Base-by-base conservation (phyloP, 2,888 invertebrate genomes). In the Pachycephus smyrnensis region DNA sequence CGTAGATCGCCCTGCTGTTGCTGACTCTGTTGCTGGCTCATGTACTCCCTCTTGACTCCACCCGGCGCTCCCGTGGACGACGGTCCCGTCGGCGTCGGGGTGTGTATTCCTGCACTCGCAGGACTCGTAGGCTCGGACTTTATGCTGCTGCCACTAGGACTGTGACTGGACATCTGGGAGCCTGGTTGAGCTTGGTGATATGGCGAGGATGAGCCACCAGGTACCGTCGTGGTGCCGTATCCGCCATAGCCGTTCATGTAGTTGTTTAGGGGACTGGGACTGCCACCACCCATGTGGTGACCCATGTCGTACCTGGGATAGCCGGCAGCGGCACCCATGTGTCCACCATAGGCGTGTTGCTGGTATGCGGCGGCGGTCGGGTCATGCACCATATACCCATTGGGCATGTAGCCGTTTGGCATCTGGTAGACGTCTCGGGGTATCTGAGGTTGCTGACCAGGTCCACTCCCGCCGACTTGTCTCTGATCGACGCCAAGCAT, bases 341-440 rank as follows among this genome's bases (percentile, higher is more conserved):
- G 91, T 75, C 92, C 92, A 86, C 94, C 93, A 86, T 95, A 95
- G 87, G 95, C 95, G 79, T 95, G 95, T 80, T 95, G 95, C 89
- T 97, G 97, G 89, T 97, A 96, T 86, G 96, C 95, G 87, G 96
- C 95, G 11, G 95, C 94, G 85, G 96, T 95, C 68, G 95, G 95
- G 89, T 96, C 96, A 88, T 95, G 96, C 96, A 97, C 96, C 94
- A 97, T 97, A 92, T 98, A 98, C 12, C 98, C 98, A 91, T 98
- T 98, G 79, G 98, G 98, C 98, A 98, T 98, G 93, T 98, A 98
- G 0, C 98, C 98, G 91, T 98, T 98, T 68, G 96, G 95, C 96
- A 97, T 96, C 92, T 96, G 96, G 91, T 97, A 97, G 91, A 97
- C 95, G 86, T 97, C 97, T n/a, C 95, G 92, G 0, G 93, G 93